Evolutionary conservation across 2,113 vertebrate species (phyloP).

Genomic region (Chloebia gouldiae): DNA sequence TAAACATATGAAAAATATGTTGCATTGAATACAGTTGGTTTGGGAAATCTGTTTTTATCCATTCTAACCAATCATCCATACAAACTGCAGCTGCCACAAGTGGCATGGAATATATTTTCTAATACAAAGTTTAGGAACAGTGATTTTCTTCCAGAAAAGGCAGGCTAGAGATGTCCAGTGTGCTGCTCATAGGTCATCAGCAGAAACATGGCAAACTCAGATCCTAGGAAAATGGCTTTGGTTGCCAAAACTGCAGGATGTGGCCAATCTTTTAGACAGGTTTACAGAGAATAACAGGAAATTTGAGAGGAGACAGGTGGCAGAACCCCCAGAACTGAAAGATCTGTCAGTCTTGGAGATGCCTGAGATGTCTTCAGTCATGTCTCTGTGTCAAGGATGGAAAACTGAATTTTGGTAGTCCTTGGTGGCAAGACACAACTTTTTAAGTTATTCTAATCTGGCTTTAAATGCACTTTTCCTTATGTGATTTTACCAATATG

Average conservation of each 20-base stretch:
- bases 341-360: neutral
- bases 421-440: fast-evolving
- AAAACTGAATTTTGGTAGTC: neutral
- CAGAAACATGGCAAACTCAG: neutral
- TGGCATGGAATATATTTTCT: slow-evolving; percentile 42
- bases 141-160: neutral
- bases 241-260: neutral
- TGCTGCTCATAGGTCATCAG: neutral
- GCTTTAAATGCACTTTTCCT: neutral
- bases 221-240: neutral
- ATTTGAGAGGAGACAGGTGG: neutral
- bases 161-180: neutral
- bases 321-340: neutral
- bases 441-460: neutral
- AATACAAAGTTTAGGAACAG: neutral
- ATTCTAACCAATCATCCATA: slow-evolving; percentile 61
- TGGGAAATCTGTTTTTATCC: slow-evolving; percentile 73
- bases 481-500: neutral
- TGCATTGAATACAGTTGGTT: slow-evolving; percentile 70
- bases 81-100: slow-evolving; percentile 54
- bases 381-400: neutral
- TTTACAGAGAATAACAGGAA: neutral
- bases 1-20: slow-evolving; percentile 77
- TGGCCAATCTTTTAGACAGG: neutral
- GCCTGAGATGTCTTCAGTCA: too few relatives aligned